Evolutionary conservation across 2,888 invertebrate species (phyloP), one percentile per base, ranked within the genome.

Genomic region (Unio pictorum): DNA sequence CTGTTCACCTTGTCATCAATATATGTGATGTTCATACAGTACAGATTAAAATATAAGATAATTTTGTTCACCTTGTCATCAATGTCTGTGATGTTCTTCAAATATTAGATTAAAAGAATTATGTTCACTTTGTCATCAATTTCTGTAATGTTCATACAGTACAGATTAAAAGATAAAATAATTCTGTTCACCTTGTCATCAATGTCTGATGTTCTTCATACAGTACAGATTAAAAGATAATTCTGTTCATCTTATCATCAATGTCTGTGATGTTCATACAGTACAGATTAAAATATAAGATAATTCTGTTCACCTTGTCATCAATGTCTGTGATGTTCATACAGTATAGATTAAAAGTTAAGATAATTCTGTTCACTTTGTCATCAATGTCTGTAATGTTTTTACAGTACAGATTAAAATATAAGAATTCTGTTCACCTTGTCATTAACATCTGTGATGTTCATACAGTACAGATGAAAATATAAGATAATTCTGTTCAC

Each of bases 291-390:
- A 23, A 23, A 23, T 23, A 23, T 23, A 23, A 23, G 23, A 23
- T 23, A 23, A 23, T 23, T 23, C 23, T 23, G 23, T 23, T 23
- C 23, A 23, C 23, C 23, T 23, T 23, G 23, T 99, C 99, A 92
- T 99, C 99, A 87, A 99, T 96, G 91, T 99, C 99, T 11, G 99
- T 99, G 81, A 99, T 96, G 89, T 99, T 99, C n/a, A 97, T 92
- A 5, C 96, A 97, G 91, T 96, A 99, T 71, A 95, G 92, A 30
- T 30, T 30, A 5, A 5, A 30, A 5, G 30, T 4, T 30, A 30
- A 34, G 34, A 34, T 34, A 23, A 23, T 23, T 23, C 23, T 23
- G 23, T 23, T 23, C 23, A 23, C 23, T 23, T 23, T 23, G 23
- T 23, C 23, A 23, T 23, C 23, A 23, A 23, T 23, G 23, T 23